These are phyloP conservation scores for Nemoura dubitans DNA, from an alignment of 2,888 invertebrate species.

Conservation along the genomic window DNA sequence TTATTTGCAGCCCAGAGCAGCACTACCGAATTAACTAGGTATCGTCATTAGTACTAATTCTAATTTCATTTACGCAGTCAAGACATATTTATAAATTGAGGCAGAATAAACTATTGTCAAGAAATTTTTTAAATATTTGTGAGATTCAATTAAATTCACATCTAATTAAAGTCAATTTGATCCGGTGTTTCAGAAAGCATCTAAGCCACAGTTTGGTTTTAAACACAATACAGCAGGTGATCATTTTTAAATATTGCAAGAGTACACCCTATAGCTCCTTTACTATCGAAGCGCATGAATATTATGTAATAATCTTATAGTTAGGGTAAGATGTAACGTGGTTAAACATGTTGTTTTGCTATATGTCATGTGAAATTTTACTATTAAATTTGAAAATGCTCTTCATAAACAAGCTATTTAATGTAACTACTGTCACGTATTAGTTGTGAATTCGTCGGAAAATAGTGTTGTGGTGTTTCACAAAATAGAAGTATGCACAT, in stretches of 20 bases:
- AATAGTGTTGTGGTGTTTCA: constrained; percentile 24
- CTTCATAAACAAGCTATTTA: constrained; percentile 33
- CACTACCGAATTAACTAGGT: not conserved
- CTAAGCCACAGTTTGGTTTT: not conserved
- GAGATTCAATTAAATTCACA: too few relatives aligned
- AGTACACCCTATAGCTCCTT: not conserved
- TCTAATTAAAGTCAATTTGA: not conserved
- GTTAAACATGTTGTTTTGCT: constrained; percentile 36
- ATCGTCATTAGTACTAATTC: not conserved
- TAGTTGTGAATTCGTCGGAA: constrained; percentile 26
- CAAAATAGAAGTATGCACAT: constrained; percentile 34
- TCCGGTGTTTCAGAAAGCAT: not conserved
- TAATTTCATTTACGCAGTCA: not conserved
- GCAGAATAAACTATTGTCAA: not conserved
- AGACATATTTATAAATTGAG: not conserved
- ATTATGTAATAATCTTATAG: not conserved
- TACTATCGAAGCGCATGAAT: not conserved
- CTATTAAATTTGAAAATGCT: constrained; percentile 41
- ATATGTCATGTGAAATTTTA: constrained; percentile 46
- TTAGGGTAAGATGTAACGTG: not conserved
- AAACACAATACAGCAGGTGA: not conserved
- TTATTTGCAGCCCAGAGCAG: not conserved
- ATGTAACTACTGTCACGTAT: constrained; percentile 32
- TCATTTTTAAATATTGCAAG: not conserved
- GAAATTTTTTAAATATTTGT: not conserved